Evolutionary conservation across 2,888 invertebrate genomes (phyloP), one percentile per base, ranked within the genome.

Genomic region (Rhimphoctona megacephalus): DNA sequence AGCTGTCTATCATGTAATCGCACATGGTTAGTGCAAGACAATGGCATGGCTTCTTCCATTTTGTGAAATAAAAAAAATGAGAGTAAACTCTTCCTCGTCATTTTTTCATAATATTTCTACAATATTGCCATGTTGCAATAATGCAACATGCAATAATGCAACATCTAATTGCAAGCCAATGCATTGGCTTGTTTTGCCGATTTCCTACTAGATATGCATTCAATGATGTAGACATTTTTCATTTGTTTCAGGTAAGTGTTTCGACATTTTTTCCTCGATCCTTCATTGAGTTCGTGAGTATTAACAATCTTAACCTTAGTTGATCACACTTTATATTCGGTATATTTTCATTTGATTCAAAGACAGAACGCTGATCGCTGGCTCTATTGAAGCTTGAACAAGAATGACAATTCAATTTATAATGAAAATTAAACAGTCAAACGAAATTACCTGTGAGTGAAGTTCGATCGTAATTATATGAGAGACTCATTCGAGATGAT

Each of bases 391-490:
- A 77, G 57, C 77, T 81, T 8, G 11, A 43, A 54, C 61, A 61
- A 49, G 61, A 87, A 90, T 90, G 77, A 90, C 91, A 90, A 93
- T 92, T 91, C 89, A 90, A 90, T 92, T 92, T 91, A 92, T 91
- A 92, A 92, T 93, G 92, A 93, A 94, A 93, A 93, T 93, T n/a
- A n/a, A n/a, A n/a, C n/a, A n/a, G n/a, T n/a, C n/a, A n/a, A n/a
- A n/a, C n/a, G n/a, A n/a, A n/a, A n/a, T n/a, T n/a, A n/a, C n/a
- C n/a, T n/a, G n/a, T n/a, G n/a, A n/a, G n/a, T n/a, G n/a, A n/a
- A n/a, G n/a, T n/a, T n/a, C n/a, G n/a, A n/a, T n/a, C n/a, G n/a
- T n/a, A n/a, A n/a, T n/a, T n/a, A n/a, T n/a, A n/a, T n/a, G n/a
- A n/a, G n/a, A n/a, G n/a, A n/a, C n/a, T n/a, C n/a, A n/a, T n/a